A percentile compares a stretch with the other conserved stretches of the same genome.
phyloP scores from a whole-genome alignment of 2,797 vertebrate genomes.

The Syncerus caffer region DNA sequence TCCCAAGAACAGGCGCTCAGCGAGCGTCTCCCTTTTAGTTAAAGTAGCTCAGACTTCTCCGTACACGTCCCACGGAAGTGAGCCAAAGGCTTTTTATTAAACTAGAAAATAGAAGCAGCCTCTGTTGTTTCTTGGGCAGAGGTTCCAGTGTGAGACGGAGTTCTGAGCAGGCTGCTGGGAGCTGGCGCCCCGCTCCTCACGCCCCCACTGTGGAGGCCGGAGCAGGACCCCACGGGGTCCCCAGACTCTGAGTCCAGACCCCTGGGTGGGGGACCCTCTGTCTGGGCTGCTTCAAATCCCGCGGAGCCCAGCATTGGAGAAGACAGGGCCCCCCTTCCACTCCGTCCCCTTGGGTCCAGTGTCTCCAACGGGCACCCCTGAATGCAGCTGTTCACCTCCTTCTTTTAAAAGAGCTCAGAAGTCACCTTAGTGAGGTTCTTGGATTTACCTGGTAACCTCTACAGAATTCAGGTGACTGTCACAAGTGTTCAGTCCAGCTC shows the following conservation, averaged over 20 bases:
- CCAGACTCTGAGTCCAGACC: neutral
- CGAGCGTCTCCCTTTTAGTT: neutral
- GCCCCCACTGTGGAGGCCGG: accelerated
- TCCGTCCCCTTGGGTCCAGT: neutral
- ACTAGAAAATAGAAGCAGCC: slow-evolving; percentile 18
- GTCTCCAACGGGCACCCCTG: neutral
- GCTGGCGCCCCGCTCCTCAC: neutral
- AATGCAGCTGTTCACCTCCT: neutral
- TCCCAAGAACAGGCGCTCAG: neutral
- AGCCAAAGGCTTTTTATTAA: neutral
- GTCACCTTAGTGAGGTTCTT: neutral
- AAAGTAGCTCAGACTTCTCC: neutral
- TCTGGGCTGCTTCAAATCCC: neutral
- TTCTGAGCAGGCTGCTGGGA: neutral
- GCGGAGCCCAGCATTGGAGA: neutral
- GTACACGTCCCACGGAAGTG: neutral
- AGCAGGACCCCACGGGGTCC: neutral
- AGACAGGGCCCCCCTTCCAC: neutral
- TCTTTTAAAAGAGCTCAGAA: neutral
- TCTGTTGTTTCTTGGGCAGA: slow-evolving; percentile 6
- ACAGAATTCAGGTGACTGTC: neutral
- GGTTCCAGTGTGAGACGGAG: neutral
- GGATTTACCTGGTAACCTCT: neutral
- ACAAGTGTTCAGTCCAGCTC: neutral
- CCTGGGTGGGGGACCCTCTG: neutral